A percentile compares a stretch with the other conserved stretches of the same genome.
Evolutionary conservation across 2,113 vertebrate genomes (phyloP).

Genomic region (Ginglymostoma cirratum): DNA sequence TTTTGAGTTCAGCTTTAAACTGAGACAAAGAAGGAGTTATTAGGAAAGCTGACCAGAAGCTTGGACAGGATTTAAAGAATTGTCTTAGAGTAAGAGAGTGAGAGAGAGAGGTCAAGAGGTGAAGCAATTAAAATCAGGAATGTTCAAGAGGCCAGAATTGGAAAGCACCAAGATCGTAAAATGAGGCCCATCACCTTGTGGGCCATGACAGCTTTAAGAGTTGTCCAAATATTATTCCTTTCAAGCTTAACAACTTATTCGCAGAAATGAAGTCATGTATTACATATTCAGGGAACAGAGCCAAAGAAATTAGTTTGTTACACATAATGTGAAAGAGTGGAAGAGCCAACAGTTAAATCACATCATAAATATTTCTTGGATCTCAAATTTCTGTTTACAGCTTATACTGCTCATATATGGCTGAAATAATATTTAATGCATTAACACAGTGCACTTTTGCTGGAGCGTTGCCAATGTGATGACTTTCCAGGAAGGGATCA

Average conservation of each 20-base stretch:
- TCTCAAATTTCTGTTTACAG: background rate
- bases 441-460: background rate
- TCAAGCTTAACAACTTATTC: background rate
- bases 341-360: background rate
- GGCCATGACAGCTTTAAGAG: background rate
- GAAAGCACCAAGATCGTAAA: background rate
- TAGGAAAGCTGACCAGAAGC: background rate
- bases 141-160: background rate
- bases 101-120: no score
- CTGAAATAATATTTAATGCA: background rate
- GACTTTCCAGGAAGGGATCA: background rate
- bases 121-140: background rate
- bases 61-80: background rate
- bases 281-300: background rate
- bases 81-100: background rate
- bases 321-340: background rate
- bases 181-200: background rate
- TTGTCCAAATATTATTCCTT: background rate
- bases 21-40: background rate
- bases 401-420: background rate
- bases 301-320: background rate
- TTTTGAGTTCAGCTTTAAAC: background rate
- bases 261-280: background rate
- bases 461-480: background rate
- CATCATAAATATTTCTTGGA: background rate